A percentile compares a stretch with the other conserved stretches of the same genome.
phyloP scores from a whole-genome alignment of 2,888 invertebrate species.

The Gerosis bhagava region DNA sequence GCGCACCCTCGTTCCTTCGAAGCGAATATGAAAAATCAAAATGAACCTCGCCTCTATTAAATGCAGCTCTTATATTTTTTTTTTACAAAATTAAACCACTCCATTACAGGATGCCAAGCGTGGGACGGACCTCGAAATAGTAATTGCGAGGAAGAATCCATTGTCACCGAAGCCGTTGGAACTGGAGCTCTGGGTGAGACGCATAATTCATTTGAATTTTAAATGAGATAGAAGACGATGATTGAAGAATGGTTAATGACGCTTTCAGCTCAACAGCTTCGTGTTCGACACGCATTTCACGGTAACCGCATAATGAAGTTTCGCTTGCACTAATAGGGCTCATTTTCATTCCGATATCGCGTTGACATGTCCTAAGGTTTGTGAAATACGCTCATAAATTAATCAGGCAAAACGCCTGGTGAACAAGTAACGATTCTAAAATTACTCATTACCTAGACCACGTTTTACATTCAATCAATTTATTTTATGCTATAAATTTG shows the following conservation, averaged over 20 bases:
- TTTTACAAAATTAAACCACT: slow-evolving; percentile 19
- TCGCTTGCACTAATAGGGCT: slow-evolving; percentile 61
- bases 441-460: slow-evolving; percentile 12
- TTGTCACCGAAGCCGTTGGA: slow-evolving; percentile 89
- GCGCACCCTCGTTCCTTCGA: slow-evolving; percentile 36
- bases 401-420: slow-evolving; percentile 9
- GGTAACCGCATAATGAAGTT: slow-evolving; percentile 72
- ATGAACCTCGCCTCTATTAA: slow-evolving; percentile 44
- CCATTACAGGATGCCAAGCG: slow-evolving; percentile 86
- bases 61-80: slow-evolving; percentile 25
- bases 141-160: slow-evolving; percentile 91
- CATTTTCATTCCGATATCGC: slow-evolving; percentile 63
- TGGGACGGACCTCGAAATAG: slow-evolving; percentile 91
- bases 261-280: slow-evolving; percentile 43
- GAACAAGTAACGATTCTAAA: slow-evolving; percentile 12
- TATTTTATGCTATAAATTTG: slow-evolving; percentile 1
- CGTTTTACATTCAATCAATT: slow-evolving; percentile 16
- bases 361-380: slow-evolving; percentile 45
- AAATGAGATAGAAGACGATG: slow-evolving; percentile 38
- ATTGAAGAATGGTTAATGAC: slow-evolving; percentile 53
- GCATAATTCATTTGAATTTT: slow-evolving; percentile 47
- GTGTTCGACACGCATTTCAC: slow-evolving; percentile 60
- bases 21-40: slow-evolving; percentile 49
- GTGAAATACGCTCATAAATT: slow-evolving; percentile 52
- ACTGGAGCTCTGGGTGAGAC: slow-evolving; percentile 91